Conservation (phyloP, 1,140 invertebrate genomes). For the Vollenhovia emeryi region DNA sequence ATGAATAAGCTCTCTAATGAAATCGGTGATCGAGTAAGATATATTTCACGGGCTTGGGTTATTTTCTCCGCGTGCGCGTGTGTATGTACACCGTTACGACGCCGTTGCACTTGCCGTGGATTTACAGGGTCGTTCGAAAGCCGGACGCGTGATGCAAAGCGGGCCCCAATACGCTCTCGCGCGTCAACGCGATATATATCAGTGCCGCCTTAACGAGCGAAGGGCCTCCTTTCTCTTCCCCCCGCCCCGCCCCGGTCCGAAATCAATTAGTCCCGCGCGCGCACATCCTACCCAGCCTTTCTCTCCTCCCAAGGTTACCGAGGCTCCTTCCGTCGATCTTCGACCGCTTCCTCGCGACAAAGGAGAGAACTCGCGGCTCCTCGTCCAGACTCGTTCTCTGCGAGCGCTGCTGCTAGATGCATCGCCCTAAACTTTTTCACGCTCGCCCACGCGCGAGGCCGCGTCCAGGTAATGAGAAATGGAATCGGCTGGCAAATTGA, state of each 20-base stretch:
- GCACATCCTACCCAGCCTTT: constrained; percentile 46
- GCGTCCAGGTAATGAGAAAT: background rate
- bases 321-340: constrained; percentile 44
- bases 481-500: constrained; percentile 1
- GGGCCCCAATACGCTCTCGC: constrained; percentile 33
- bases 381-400: constrained; percentile 15
- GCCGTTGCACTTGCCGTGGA: constrained; percentile 39
- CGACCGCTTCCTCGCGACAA: constrained; percentile 44
- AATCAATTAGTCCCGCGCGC: constrained; percentile 50
- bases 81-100: constrained; percentile 2
- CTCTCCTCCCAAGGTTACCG: constrained; percentile 58
- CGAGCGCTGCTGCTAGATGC: background rate
- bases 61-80: background rate
- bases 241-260: constrained; percentile 19
- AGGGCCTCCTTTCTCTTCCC: background rate
- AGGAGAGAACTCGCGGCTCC: constrained; percentile 16
- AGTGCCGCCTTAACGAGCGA: constrained; percentile 44
- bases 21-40: background rate
- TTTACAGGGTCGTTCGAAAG: constrained; percentile 53
- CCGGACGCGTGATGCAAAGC: constrained; percentile 25
- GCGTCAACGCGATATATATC: constrained; percentile 53
- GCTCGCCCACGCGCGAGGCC: background rate
- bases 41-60: background rate
- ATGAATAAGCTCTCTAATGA: background rate
- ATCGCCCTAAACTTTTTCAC: constrained; percentile 9